Evolutionary conservation across 2,797 vertebrate species (phyloP).

Genomic region (Karalla daura): DNA sequence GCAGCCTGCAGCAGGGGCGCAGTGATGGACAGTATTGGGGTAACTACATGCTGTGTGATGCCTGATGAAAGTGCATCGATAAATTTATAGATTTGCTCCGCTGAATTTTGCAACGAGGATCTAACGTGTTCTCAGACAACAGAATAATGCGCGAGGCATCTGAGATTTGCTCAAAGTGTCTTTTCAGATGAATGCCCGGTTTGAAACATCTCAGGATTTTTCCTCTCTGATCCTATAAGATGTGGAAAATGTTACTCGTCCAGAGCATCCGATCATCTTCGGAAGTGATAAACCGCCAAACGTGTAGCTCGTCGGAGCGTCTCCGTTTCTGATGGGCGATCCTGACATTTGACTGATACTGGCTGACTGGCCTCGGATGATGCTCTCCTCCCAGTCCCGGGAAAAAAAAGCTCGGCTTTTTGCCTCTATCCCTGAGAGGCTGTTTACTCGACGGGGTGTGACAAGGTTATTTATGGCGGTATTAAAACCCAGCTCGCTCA

Average conservation of each 20-base stretch:
- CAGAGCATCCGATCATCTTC: conserved; percentile 16
- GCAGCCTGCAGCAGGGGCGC: neutral
- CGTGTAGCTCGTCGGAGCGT: conserved; percentile 5
- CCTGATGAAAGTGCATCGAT: conserved; percentile 5
- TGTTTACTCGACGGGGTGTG: conserved; percentile 71
- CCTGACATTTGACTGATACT: conserved; percentile 67
- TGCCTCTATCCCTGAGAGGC: conserved; percentile 36
- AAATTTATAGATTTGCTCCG: neutral
- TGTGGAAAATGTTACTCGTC: neutral
- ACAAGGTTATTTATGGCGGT: conserved; percentile 73
- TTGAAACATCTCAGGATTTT: too few species aligned
- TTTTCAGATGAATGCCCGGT: too few species aligned
- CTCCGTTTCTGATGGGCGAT: conserved; percentile 40
- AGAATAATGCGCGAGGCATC: too few species aligned
- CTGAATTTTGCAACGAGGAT: neutral
- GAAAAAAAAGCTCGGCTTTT: conserved; percentile 24
- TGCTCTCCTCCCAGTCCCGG: conserved; percentile 32
- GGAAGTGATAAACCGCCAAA: neutral
- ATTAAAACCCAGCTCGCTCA: conserved; percentile 70
- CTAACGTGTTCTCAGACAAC: neutral
- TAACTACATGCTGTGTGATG: conserved; percentile 21
- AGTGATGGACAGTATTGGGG: conserved; percentile 12
- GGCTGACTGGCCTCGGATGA: conserved; percentile 23
- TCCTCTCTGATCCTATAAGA: conserved; percentile 3
- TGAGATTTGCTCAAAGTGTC: too few species aligned